Percentiles rank a stretch among this genome's conserved stretches.
Conservation (phyloP, 2,113 vertebrate species). For the Panthera tigris region DNA sequence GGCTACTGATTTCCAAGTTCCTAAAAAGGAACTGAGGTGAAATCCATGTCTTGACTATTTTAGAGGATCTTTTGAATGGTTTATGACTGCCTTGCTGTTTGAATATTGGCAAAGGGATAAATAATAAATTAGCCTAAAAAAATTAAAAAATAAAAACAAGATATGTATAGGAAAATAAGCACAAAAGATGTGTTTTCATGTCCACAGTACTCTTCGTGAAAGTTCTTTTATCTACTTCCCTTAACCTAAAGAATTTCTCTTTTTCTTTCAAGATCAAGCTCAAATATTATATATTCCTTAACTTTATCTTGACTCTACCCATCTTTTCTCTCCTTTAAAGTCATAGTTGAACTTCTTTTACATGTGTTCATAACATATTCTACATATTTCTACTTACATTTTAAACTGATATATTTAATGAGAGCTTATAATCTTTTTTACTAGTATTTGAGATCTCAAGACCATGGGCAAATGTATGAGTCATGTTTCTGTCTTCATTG, state of each 20-base stretch:
- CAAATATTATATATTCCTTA: not conserved
- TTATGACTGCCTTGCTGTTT: slow-evolving; percentile 52
- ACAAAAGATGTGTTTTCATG: not conserved
- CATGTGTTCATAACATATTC: not conserved
- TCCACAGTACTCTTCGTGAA: not conserved
- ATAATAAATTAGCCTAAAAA: slow-evolving; percentile 76
- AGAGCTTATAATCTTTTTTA: not conserved
- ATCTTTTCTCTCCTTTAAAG: not conserved
- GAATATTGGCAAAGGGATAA: slow-evolving; percentile 55
- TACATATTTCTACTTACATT: not conserved
- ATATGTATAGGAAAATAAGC: not conserved
- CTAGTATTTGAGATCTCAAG: not conserved
- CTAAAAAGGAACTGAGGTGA: slow-evolving; percentile 47
- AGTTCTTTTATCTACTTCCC: not conserved
- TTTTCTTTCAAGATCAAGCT: not conserved
- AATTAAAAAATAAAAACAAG: not conserved
- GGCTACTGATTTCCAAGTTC: slow-evolving; percentile 18
- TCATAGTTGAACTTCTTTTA: not conserved
- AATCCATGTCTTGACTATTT: not conserved
- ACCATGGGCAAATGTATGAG: not conserved
- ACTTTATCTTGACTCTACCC: not conserved
- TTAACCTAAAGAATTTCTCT: not conserved
- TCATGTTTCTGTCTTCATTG: not conserved
- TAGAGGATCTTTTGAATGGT: slow-evolving; percentile 47
- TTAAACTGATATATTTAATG: not conserved